phyloP scores from a whole-genome alignment of 2,797 vertebrate genomes.

The Notamacropus eugenii region DNA sequence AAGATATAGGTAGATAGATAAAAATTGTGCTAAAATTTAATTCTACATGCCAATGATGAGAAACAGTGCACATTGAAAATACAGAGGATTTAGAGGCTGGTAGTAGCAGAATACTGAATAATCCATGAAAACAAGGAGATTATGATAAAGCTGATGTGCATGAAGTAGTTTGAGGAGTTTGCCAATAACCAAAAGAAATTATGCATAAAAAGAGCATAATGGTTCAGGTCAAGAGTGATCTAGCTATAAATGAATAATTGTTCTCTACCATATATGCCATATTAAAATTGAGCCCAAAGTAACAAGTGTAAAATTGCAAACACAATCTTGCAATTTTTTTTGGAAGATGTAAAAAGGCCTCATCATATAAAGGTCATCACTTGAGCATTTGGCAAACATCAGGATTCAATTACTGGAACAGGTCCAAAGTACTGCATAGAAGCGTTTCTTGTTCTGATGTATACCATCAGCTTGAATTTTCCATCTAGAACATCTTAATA shows the following conservation, averaged over 20 bases:
- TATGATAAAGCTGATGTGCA: not conserved
- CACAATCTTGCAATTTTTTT: not conserved
- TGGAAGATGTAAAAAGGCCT: not conserved
- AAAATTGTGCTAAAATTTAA: not conserved
- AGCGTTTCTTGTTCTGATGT: not conserved
- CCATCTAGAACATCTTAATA: conserved; percentile 30
- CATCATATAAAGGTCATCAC: not conserved
- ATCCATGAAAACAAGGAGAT: not conserved
- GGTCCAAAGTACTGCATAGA: not conserved
- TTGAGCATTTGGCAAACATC: not conserved
- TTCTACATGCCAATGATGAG: not conserved
- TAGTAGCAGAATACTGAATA: not conserved
- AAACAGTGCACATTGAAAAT: not conserved
- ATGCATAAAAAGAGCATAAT: not conserved
- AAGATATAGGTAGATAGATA: not conserved
- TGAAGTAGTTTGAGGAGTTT: not conserved
- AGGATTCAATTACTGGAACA: conserved; percentile 1
- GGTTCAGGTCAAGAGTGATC: not conserved
- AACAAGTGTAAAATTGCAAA: not conserved
- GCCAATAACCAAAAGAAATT: not conserved
- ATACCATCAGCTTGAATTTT: not conserved
- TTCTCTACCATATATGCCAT: not conserved
- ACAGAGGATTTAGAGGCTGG: not conserved
- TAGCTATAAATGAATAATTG: not conserved
- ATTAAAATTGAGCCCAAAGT: not conserved